phyloP scores from a whole-genome alignment of 64 coral and sea anemone species.

The Platygyra sinensis region DNA sequence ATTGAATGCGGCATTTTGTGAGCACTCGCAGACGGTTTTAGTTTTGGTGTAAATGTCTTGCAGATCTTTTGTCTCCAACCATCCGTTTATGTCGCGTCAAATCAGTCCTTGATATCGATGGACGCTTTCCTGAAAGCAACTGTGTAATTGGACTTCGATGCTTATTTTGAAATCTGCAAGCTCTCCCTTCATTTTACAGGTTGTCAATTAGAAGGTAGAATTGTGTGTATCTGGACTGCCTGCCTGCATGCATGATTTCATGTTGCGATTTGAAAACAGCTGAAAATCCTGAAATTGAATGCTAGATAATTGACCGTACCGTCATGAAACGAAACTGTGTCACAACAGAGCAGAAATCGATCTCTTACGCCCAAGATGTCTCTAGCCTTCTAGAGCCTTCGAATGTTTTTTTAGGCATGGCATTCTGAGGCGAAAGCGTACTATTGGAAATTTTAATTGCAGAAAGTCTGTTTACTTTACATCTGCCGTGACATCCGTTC shows the following conservation, averaged over 20 bases:
- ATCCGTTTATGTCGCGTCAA: background rate
- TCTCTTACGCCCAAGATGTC: no score
- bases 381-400: background rate
- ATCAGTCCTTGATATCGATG: background rate
- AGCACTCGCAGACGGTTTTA: background rate
- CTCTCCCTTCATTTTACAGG: no score
- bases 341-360: background rate
- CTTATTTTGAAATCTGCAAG: background rate
- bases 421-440: background rate
- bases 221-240: background rate
- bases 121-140: background rate
- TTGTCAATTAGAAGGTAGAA: background rate
- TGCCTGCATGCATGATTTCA: background rate
- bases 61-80: background rate
- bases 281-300: conserved; percentile 30
- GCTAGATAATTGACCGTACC: conserved; percentile 1
- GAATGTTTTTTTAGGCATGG: background rate
- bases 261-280: conserved; percentile 26
- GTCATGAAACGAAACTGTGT: background rate
- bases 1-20: background rate
- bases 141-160: background rate
- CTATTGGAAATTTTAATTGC: background rate
- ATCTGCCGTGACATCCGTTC: background rate
- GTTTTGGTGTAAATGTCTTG: background rate
- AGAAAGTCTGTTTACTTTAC: conserved; percentile 5